Evolutionary conservation across 2,888 invertebrate species (phyloP), one percentile per base, ranked within the genome.

Genomic region (Rhopalosiphum nymphaeae): DNA sequence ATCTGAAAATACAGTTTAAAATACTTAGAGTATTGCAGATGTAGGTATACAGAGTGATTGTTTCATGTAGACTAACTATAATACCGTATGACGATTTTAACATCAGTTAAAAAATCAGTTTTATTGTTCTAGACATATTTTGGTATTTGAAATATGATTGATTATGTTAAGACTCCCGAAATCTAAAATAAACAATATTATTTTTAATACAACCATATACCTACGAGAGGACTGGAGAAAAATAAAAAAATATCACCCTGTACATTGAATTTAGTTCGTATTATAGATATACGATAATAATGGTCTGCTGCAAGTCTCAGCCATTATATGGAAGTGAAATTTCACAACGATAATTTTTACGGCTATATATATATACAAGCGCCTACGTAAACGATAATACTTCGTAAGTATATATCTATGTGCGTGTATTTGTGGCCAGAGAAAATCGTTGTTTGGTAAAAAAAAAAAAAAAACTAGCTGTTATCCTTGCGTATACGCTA

Each of bases 371-470:
- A 67, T 36, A 78, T 9, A 78, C 36, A 78, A 25, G 16, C 16
- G 16, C n/a, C 7, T 36, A 21, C n/a, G 67, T n/a, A 7, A 16
- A 36, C 67, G 67, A 67, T 67, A 67, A 67, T 67, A 67, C 67
- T 67, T 25, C 16, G 16, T n/a, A n/a, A 67, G 67, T 67, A 78
- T 78, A 78, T 78, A 78, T 78, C 21, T 78, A 21, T 78, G 78
- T 10, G 78, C 21, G 21, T 36, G 21, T 21, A 36, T 78, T 78
- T 78, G 78, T 0, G 78, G 36, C 1, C 36, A 21, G 36, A 3
- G 78, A 78, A 78, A 78, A 78, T 36, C 36, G 36, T 78, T 88
- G 36, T 87, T 87, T 36, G 21, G 87, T n/a, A 49, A 53, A 91
- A 53, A 84, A n/a, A 56, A 46, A 56, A 57, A 57, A 89, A 53